Percentiles rank a stretch among this genome's conserved stretches.
Evolutionary conservation across 2,797 vertebrate genomes (phyloP).

Genomic region (Vultur gryphus): DNA sequence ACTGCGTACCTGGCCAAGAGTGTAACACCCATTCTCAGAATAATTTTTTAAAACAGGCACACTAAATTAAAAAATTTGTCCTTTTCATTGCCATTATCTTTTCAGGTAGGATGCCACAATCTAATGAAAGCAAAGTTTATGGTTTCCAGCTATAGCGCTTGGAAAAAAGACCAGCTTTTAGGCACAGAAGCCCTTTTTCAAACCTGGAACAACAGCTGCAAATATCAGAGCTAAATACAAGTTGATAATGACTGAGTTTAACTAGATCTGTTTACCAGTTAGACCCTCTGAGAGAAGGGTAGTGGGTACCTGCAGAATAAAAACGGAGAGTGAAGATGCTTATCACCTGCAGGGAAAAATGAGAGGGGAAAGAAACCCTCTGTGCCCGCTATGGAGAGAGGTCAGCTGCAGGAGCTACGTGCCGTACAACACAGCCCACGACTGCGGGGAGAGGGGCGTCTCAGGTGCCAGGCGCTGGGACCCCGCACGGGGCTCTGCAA

Average conservation of each 20-base stretch:
- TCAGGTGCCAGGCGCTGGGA: background rate
- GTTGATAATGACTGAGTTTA: background rate
- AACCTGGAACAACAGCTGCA: background rate
- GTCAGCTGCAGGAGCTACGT: too few relatives aligned
- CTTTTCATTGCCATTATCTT: background rate
- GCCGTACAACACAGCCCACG: accelerated
- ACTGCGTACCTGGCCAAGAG: background rate
- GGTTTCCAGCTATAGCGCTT: background rate
- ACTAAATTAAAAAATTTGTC: background rate
- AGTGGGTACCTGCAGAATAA: background rate
- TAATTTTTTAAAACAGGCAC: background rate
- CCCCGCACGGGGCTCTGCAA: accelerated
- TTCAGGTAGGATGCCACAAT: background rate
- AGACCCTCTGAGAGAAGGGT: background rate
- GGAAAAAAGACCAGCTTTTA: background rate
- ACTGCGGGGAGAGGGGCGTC: background rate
- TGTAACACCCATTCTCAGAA: background rate
- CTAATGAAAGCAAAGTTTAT: background rate
- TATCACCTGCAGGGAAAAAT: background rate
- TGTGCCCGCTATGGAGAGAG: accelerated
- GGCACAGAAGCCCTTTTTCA: background rate
- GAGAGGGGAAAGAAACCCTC: background rate
- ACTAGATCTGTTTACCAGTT: background rate
- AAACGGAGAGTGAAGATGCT: background rate
- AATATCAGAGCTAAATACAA: background rate